Conservation (phyloP, 2,888 invertebrate species). For the Philaethria dido region DNA sequence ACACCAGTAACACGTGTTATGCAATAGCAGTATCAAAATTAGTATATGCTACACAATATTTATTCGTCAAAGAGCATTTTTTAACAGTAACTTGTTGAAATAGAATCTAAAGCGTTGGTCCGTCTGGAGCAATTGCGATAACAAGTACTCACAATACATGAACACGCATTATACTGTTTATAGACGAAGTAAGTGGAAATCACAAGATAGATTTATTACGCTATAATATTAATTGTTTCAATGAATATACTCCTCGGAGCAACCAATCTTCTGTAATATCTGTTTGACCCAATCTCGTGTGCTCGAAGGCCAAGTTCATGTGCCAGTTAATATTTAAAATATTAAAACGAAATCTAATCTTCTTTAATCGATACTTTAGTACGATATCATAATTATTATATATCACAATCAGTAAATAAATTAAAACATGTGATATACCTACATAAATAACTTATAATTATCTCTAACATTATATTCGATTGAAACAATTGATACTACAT, state of each 20-base stretch:
- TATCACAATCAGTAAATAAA: not conserved
- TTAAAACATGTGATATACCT: constrained; percentile 1
- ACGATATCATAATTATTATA: not conserved
- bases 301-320: constrained; percentile 70
- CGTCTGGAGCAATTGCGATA: constrained; percentile 13
- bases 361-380: constrained; percentile 22
- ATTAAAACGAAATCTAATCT: constrained; percentile 25
- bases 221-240: constrained; percentile 58
- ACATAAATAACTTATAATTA: not conserved
- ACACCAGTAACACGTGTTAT: too few species aligned
- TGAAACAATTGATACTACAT: constrained; percentile 7
- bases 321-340: constrained; percentile 34
- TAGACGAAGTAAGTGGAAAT: constrained; percentile 31
- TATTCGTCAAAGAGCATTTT: too few species aligned
- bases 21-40: too few species aligned
- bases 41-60: too few species aligned
- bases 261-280: constrained; percentile 47
- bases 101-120: too few species aligned
- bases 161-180: constrained; percentile 22
- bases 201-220: constrained; percentile 37
- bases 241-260: constrained; percentile 53
- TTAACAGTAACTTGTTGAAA: too few species aligned
- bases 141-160: constrained; percentile 13
- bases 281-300: constrained; percentile 63
- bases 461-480: constrained; percentile 2